phyloP scores from a whole-genome alignment of 2,888 invertebrate genomes.

The Apodemia duryi region DNA sequence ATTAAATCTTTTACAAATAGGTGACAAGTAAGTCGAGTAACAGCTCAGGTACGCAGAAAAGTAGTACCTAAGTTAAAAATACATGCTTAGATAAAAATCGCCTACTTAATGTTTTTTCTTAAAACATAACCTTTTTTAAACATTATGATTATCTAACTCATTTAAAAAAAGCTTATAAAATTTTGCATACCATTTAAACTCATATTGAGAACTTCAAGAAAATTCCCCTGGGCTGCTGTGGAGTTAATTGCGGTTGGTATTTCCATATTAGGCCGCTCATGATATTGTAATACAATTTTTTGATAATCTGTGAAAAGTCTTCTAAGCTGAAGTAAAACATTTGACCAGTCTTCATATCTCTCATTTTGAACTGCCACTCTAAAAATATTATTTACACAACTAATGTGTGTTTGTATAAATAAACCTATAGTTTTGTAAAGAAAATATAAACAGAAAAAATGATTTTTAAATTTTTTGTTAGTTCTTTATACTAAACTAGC shows the following conservation, averaged over 20 bases:
- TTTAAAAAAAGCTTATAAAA: too few species aligned
- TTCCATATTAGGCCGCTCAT: constrained; percentile 83
- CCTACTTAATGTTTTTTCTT: too few species aligned
- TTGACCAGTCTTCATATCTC: constrained; percentile 98
- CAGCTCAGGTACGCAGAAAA: too few species aligned
- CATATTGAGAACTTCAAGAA: constrained; percentile 99
- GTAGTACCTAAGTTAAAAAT: too few species aligned
- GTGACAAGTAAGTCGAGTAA: too few species aligned
- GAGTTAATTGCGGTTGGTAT: constrained; percentile 93
- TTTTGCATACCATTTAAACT: constrained; percentile 90
- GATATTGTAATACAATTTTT: constrained; percentile 92
- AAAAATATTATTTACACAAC: constrained; percentile 14
- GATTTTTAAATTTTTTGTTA: constrained; percentile 4
- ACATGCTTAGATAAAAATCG: too few species aligned
- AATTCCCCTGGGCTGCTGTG: constrained; percentile 97
- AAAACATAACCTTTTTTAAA: too few species aligned
- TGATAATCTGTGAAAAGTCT: constrained; percentile 94
- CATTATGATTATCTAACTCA: too few species aligned
- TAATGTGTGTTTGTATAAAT: not conserved
- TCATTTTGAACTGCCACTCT: constrained; percentile 99
- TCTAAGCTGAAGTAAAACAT: constrained; percentile 90
- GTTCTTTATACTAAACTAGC: too few species aligned
- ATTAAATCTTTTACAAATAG: too few species aligned
- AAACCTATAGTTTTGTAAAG: too few species aligned
- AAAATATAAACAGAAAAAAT: constrained; percentile 26